Evolutionary conservation across 2,113 vertebrate species (phyloP).

Genomic region (Terrapene triunguis): DNA sequence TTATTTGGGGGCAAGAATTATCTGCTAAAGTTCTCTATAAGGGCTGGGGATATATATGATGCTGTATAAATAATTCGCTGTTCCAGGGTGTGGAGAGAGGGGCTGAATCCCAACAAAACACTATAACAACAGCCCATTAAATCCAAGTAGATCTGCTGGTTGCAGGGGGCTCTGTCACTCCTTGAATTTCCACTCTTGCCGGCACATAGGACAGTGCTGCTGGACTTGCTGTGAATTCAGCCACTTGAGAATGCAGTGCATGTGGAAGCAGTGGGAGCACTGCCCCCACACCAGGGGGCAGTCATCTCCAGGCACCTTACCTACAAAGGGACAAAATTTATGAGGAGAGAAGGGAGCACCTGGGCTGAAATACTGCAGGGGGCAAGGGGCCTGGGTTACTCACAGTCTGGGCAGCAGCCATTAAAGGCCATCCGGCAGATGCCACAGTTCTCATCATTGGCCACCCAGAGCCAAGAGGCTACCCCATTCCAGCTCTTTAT

Average conservation of each 20-base stretch:
- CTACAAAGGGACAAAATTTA: constrained; percentile 69
- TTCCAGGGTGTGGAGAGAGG: neutral
- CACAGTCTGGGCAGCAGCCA: constrained; percentile 96
- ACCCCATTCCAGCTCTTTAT: constrained; percentile 94
- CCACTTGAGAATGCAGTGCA: constrained; percentile 99
- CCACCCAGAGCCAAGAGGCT: constrained; percentile 97
- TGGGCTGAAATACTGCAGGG: too few relatives aligned
- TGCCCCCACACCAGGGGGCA: constrained; percentile 98
- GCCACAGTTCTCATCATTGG: constrained; percentile 97
- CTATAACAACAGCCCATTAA: neutral
- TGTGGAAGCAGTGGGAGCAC: constrained; percentile 98
- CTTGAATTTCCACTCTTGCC: constrained; percentile 98
- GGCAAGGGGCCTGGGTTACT: constrained; percentile 62
- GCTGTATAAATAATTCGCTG: neutral
- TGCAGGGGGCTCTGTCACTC: constrained; percentile 79
- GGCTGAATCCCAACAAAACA: neutral
- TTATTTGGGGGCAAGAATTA: neutral
- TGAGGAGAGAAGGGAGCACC: neutral
- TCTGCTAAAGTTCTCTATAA: neutral
- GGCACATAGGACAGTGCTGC: constrained; percentile 98
- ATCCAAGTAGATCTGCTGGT: neutral
- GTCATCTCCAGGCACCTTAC: constrained; percentile 96
- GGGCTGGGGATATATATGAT: neutral
- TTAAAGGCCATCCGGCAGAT: constrained; percentile 97
- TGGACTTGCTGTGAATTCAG: constrained; percentile 97